Evolutionary conservation across 2,797 vertebrate species (phyloP), one percentile per base, ranked within the genome.

Genomic region (Oreortyx pictus): DNA sequence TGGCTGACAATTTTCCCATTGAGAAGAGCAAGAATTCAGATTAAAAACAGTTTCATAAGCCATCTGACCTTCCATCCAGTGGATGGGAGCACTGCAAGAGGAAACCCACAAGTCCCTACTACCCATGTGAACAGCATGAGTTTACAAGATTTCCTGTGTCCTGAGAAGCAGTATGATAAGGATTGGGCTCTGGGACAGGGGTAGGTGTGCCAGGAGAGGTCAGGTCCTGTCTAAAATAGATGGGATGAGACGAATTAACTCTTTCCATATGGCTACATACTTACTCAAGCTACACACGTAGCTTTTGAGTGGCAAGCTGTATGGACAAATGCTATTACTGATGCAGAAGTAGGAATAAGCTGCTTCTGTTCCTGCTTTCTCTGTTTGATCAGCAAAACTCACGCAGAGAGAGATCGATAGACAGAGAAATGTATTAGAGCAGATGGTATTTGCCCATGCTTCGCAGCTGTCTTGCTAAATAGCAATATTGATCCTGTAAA

Each of bases 401-500:
- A 12, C 41, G 59, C 62, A 10, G 25, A 64, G 90, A 18, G n/a
- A 33, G 82, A 87, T 86, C 68, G 2, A 93, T 59, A 77, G 49
- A 80, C 1, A 20, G 83, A 90, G 66, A 82, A 71, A 88, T 0
- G 3, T 75, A 59, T 91, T 91, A 70, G 2, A 86, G 73, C 66
- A 83, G 86, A 62, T 20, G 78, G 19, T 65, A 66, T 89, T 93
- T 93, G 46, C 46, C 88, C 0, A 0, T 59, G 74, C 59, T 83
- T 74, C 71, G 82, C 43, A 78, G 82, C 64, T 11, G 5, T 65
- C 66, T 93, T 81, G 84, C 67, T 93, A 77, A 85, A 92, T 14
- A 87, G 65, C 37, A 61, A 24, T 77, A 93, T 82, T 93, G 92
- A 94, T 90, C 78, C 68, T 41, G 59, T 78, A 91, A 89, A 68